Base-by-base conservation (phyloP, 1,140 invertebrate genomes). In the Spodoptera frugiperda region DNA sequence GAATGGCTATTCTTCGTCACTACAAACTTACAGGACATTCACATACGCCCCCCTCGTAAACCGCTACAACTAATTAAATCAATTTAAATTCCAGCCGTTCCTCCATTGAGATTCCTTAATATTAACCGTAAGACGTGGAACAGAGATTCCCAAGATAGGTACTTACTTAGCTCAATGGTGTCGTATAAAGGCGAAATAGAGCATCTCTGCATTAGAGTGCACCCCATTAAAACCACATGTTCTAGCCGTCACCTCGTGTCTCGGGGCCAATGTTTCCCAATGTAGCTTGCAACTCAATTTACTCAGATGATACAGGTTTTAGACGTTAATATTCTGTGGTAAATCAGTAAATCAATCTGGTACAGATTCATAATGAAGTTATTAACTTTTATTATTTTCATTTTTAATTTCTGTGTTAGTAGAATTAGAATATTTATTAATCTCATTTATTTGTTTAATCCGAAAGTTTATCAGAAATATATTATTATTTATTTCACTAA, bases 201-300 rank as follows among this genome's bases (percentile, higher is more conserved):
- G 81, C 81, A 84, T 83, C 82, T 79, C 82, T 88, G 85, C 87
- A 83, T 86, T 87, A 87, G 84, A 91, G 87, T 89, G 88, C 87
- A 89, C 81, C 80, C 89, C 88, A 92, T 92, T 92, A 91, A 86
- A 87, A 87, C 84, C 89, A 90, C 88, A 90, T 92, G 89, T 88
- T 86, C 82, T 63, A 76, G 80, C 79, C 80, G 80, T 84, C 88
- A 85, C 85, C 78, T 81, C 75, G 67, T 81, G 80, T 82, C 80
- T 79, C 78, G 72, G 59, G 39, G 78, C 76, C 82, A 77, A 59
- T 71, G 84, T 30, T 84, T 85, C 86, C 71, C 86, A 88, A 91
- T 57, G 49, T 70, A 67, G 55, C 61, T 48, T 15, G 78, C 44
- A 25, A 30, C 54, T 53, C 25, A 49, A 71, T 44, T 70, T 46